Evolutionary conservation across 2,797 vertebrate species (phyloP).

Genomic region (Cottoperca gobio): DNA sequence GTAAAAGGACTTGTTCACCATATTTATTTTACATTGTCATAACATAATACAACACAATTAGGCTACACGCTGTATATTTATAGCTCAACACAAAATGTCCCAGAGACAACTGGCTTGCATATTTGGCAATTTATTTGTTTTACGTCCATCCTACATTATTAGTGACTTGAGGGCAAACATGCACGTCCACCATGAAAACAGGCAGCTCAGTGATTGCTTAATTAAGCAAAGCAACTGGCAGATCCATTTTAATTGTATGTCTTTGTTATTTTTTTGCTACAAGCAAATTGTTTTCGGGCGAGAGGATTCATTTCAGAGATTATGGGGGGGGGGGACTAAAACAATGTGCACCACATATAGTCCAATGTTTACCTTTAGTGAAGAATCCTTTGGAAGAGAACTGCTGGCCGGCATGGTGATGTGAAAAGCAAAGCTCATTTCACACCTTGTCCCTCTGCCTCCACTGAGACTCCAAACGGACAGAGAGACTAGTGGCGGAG

Average conservation of each 20-base stretch:
- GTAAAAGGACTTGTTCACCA: no score
- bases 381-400: slow-evolving; percentile 31
- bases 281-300: slow-evolving; percentile 11
- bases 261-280: slow-evolving; percentile 19
- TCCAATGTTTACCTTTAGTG: slow-evolving; percentile 26
- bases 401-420: slow-evolving; percentile 20
- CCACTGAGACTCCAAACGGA: slow-evolving; percentile 43
- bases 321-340: background rate
- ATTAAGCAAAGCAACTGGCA: slow-evolving; percentile 34
- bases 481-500: slow-evolving; percentile 30
- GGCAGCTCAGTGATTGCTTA: slow-evolving; percentile 15
- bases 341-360: slow-evolving; percentile 10
- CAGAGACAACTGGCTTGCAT: background rate
- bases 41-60: slow-evolving; percentile 25
- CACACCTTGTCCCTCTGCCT: slow-evolving; percentile 65
- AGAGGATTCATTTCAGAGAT: slow-evolving; percentile 12
- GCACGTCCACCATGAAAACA: slow-evolving; percentile 13
- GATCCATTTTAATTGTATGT: slow-evolving; percentile 11
- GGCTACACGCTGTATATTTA: slow-evolving; percentile 24
- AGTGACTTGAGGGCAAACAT: background rate
- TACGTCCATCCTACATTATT: background rate
- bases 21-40: background rate
- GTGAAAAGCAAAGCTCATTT: slow-evolving; percentile 70
- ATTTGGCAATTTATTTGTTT: slow-evolving; percentile 3
- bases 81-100: slow-evolving; percentile 1